These are phyloP conservation scores for Parotocinclus haroldoi DNA, from an alignment of 2,797 vertebrate genomes.

Conservation along the genomic window DNA sequence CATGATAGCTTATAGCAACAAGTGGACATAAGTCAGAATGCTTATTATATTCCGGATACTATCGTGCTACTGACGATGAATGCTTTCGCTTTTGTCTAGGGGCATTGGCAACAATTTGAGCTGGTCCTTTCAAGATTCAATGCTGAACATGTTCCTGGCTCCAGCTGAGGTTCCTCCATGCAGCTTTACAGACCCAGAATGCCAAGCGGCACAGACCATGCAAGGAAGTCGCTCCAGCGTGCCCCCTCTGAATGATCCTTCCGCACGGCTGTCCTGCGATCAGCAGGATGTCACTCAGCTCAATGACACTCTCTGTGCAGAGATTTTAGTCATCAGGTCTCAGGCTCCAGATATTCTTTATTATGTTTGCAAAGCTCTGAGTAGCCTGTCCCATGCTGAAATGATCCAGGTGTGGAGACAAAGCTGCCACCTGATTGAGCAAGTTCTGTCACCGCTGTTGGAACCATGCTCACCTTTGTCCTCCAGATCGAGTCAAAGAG, in stretches of 20 bases:
- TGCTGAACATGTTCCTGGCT: conserved; percentile 66
- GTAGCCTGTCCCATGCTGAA: conserved; percentile 53
- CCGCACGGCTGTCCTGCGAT: conserved; percentile 57
- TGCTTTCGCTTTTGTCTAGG: conserved; percentile 54
- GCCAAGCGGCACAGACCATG: conserved; percentile 41
- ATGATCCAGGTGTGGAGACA: conserved; percentile 63
- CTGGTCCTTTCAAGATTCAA: conserved; percentile 68
- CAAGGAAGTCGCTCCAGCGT: conserved; percentile 41
- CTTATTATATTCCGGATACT: too few species aligned
- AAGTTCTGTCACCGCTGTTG: conserved; percentile 52
- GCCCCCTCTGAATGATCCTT: neutral
- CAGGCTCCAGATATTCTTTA: conserved; percentile 47
- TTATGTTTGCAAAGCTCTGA: conserved; percentile 62
- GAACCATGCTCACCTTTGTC: conserved; percentile 36
- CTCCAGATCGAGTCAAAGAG: conserved; percentile 24
- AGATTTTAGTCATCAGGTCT: conserved; percentile 47
- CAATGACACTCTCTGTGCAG: conserved; percentile 67
- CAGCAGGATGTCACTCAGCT: conserved; percentile 54
- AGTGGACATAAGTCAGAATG: too few species aligned
- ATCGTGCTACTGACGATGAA: too few species aligned
- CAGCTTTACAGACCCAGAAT: conserved; percentile 55
- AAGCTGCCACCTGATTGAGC: conserved; percentile 55
- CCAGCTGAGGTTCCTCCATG: conserved; percentile 48
- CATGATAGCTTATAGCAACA: too few species aligned
- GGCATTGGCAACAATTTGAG: conserved; percentile 72